Base-by-base conservation (phyloP, 2,797 vertebrate species). In the Denticeps clupeoides region DNA sequence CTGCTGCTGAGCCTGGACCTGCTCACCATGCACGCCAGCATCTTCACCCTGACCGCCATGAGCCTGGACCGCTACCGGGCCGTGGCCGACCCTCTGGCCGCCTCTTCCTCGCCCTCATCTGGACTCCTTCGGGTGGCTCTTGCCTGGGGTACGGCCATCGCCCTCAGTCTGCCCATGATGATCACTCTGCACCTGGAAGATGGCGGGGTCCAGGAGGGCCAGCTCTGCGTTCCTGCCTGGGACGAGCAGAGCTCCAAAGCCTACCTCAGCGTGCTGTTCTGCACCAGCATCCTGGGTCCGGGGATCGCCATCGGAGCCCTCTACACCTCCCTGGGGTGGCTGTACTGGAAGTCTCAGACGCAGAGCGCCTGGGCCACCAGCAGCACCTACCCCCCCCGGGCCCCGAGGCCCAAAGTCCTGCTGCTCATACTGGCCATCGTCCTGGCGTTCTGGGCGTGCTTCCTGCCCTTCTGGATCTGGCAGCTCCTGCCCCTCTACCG, bases 401-500 rank as follows among this genome's bases (percentile, higher is more conserved):
- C 85, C 3, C 87, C 86, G 12, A 84, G 79, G 56, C 85, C 83
- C 37, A 87, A 85, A 63, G 87, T 90, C 11, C 73, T 90, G 57
- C 74, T 87, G 7, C 82, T 89, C 53, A 88, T 89, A 41, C 73
- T 89, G 13, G 76, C 84, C 12, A 89, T 89, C 7, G 88, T 91
- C 7, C 65, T 89, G 46, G 72, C 84, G 11, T 90, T 89, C 56
- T 90, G 88, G 88, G 86, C 84, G 32, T 90, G 88, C 56, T 90
- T 89, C 59, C 80, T 90, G 3, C 88, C 88, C 7, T 90, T 90
- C 66, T 90, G 88, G 88, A 64, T 89, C 52, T 89, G 88, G 88
- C 88, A 90, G 67, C 78, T 90, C 53, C 73, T 89, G 43, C 87
- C 83, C 1, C 75, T 90, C 19, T 90, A 90, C 68, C 62, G 77